phyloP scores from a whole-genome alignment of 2,797 vertebrate genomes.

The Acridotheres tristis region DNA sequence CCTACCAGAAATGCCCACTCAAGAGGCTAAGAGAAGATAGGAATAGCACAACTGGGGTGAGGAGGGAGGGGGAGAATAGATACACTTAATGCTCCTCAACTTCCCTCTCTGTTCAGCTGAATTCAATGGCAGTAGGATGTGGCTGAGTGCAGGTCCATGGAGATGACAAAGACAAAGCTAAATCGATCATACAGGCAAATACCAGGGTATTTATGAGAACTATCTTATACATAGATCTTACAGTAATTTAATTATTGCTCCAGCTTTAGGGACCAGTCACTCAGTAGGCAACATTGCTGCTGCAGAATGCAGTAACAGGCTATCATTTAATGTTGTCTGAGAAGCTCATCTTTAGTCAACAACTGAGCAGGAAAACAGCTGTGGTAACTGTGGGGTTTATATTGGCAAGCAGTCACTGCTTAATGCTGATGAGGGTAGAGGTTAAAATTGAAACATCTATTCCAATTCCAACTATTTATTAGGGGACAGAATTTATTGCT shows the following conservation, averaged over 20 bases:
- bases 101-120: not conserved
- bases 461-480: not conserved
- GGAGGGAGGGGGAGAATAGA: not conserved
- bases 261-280: not conserved
- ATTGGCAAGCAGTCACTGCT: conserved; percentile 8
- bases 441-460: not conserved
- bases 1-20: not conserved
- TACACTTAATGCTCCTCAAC: not conserved
- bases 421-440: not conserved
- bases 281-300: not conserved
- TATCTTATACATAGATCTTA: not conserved
- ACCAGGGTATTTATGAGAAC: not conserved
- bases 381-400: not conserved
- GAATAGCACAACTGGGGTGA: not conserved
- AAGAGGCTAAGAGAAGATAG: not conserved
- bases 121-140: not conserved
- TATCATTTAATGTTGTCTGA: not conserved
- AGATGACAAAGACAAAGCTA: not conserved
- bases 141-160: not conserved
- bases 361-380: conserved; percentile 11
- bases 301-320: not conserved
- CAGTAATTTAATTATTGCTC: not conserved
- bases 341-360: not conserved
- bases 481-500: not conserved
- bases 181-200: not conserved